Evolutionary conservation across 2,888 invertebrate species (phyloP).

Genomic region (Tromatobia lineatoria): DNA sequence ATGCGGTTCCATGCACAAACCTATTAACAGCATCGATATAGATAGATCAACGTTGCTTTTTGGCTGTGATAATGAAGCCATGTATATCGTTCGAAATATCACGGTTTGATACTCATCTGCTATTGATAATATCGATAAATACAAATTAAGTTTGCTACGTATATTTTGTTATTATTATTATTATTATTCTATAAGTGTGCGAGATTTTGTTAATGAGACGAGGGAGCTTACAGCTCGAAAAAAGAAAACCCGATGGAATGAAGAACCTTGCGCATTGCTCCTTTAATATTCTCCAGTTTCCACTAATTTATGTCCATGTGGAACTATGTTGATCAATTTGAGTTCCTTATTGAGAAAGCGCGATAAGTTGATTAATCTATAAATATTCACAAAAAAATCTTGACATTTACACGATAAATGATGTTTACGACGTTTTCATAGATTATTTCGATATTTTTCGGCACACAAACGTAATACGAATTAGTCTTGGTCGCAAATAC

Average conservation of each 20-base stretch:
- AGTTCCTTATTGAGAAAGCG: too few relatives aligned
- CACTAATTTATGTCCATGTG: background rate
- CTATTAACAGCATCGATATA: slow-evolving; percentile 94
- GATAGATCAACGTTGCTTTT: slow-evolving; percentile 91
- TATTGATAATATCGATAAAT: slow-evolving; percentile 12
- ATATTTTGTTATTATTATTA: background rate
- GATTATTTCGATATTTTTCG: too few relatives aligned
- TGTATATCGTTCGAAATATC: slow-evolving; percentile 92
- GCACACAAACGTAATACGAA: too few relatives aligned
- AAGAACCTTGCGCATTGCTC: background rate
- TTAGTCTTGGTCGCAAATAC: too few relatives aligned
- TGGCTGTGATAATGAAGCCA: slow-evolving; percentile 95
- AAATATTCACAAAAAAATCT: too few relatives aligned
- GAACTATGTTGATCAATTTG: too few relatives aligned
- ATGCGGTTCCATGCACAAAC: slow-evolving; percentile 91
- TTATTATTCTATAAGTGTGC: background rate
- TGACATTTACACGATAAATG: too few relatives aligned
- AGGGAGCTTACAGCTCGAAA: too few relatives aligned
- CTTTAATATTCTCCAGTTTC: background rate
- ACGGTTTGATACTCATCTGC: slow-evolving; percentile 72
- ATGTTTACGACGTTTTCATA: too few relatives aligned
- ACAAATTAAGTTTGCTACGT: slow-evolving; percentile 82
- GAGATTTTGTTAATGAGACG: too few relatives aligned
- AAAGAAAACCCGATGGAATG: background rate
- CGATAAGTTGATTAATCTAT: too few relatives aligned